Percentiles rank a stretch among this genome's conserved stretches.
phyloP scores from a whole-genome alignment of 2,888 invertebrate species.

The Pyrrhosoma nymphula region DNA sequence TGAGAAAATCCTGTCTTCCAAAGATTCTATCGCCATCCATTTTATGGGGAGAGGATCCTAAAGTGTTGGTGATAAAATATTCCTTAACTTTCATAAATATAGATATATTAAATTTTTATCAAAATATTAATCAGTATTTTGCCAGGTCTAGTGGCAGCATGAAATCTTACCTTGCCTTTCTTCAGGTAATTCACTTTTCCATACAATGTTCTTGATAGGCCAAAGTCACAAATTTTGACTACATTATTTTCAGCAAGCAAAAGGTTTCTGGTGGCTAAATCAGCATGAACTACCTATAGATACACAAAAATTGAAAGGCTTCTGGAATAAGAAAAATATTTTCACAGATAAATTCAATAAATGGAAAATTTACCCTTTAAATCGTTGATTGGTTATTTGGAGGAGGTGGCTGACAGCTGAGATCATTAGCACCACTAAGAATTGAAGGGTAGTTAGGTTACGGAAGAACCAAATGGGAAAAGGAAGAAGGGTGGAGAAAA shows the following conservation, averaged over 20 bases:
- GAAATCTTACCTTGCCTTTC: slow-evolving; percentile 76
- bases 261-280: slow-evolving; percentile 78
- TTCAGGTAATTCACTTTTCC: slow-evolving; percentile 77
- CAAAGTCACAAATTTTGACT: slow-evolving; percentile 80
- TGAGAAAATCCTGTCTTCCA: slow-evolving; percentile 78
- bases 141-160: not conserved
- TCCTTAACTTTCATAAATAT: too few relatives aligned
- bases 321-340: too few relatives aligned
- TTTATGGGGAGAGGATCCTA: slow-evolving; percentile 77
- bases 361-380: too few relatives aligned
- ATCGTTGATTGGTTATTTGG: too few relatives aligned
- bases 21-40: slow-evolving; percentile 80
- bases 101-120: too few relatives aligned
- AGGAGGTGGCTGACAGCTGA: too few relatives aligned
- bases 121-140: too few relatives aligned
- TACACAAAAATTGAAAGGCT: not conserved
- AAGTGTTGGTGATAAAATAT: not conserved
- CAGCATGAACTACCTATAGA: slow-evolving; percentile 72
- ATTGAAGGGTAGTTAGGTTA: too few relatives aligned
- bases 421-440: too few relatives aligned
- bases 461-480: too few relatives aligned
- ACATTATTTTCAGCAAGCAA: slow-evolving; percentile 78
- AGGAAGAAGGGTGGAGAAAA: too few relatives aligned
- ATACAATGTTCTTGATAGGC: slow-evolving; percentile 78
- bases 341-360: too few relatives aligned